Conservation (phyloP, 23 tunicate species). For the Clavelina lepadiformis region DNA sequence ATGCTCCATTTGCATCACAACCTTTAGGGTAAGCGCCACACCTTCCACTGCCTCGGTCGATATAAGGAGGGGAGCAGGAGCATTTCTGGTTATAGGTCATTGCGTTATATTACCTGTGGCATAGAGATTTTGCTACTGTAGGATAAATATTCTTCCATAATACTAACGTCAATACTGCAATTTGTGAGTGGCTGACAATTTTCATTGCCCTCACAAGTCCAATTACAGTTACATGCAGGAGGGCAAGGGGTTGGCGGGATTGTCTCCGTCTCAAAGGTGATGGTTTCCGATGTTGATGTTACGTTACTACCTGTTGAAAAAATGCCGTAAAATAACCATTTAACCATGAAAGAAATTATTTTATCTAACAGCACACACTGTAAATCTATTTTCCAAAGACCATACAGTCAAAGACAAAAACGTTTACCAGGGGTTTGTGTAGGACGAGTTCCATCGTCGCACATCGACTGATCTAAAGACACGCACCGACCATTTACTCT, state of each 20-base stretch:
- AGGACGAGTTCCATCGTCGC: too few relatives aligned
- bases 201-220: constrained; percentile 71
- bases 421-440: too few relatives aligned
- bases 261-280: constrained; percentile 32
- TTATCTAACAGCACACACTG: too few relatives aligned
- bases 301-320: too few relatives aligned
- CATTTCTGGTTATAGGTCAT: constrained; percentile 53
- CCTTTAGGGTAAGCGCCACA: constrained; percentile 70
- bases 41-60: constrained; percentile 78
- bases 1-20: constrained; percentile 17
- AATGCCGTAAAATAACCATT: too few relatives aligned
- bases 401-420: too few relatives aligned
- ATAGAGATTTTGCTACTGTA: too few relatives aligned
- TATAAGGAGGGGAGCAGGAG: constrained; percentile 53
- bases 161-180: constrained; percentile 90
- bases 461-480: constrained; percentile 61
- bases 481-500: constrained; percentile 83
- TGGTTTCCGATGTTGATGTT: constrained; percentile 19
- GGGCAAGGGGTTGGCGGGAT: constrained; percentile 62
- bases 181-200: constrained; percentile 45
- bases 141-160: too few relatives aligned
- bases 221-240: constrained; percentile 68
- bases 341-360: too few relatives aligned
- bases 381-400: too few relatives aligned
- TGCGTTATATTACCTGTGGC: too few relatives aligned